Conservation (phyloP, 1,140 invertebrate genomes). For the Drosophila willistoni region DNA sequence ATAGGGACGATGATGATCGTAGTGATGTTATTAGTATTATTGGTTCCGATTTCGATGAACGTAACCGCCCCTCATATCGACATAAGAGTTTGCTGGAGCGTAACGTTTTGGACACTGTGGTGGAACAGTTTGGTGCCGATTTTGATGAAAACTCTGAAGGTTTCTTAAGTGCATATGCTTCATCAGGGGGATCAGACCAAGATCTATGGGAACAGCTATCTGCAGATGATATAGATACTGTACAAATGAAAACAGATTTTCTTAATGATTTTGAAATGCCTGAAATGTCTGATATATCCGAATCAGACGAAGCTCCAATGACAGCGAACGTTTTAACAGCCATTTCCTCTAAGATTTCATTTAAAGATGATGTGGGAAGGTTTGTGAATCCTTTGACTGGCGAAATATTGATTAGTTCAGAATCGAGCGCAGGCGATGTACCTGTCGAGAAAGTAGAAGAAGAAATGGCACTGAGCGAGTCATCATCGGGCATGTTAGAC, state of each 20-base stretch:
- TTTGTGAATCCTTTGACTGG: slow-evolving; percentile 40
- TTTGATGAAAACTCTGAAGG: neutral
- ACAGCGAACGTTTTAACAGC: no score
- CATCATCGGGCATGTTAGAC: neutral
- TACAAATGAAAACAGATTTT: slow-evolving; percentile 38
- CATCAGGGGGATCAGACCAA: neutral
- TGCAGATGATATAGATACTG: slow-evolving; percentile 1
- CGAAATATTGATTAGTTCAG: neutral
- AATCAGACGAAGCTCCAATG: slow-evolving; percentile 23
- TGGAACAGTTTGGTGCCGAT: neutral
- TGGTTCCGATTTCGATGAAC: no score
- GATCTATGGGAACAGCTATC: neutral
- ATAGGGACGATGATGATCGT: no score
- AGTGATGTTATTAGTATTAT: no score
- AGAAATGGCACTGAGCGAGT: neutral
- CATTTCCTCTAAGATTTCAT: neutral
- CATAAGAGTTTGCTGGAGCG: no score
- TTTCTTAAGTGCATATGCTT: no score
- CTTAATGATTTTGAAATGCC: slow-evolving; percentile 42
- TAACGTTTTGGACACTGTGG: neutral
- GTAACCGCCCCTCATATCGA: no score
- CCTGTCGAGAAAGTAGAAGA: neutral
- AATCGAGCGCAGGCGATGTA: neutral
- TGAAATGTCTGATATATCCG: slow-evolving; percentile 52
- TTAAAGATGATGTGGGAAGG: neutral